These are phyloP conservation scores for Caenorhabditis wallacei DNA, from an alignment of 2,888 invertebrate species.

Conservation along the genomic window DNA sequence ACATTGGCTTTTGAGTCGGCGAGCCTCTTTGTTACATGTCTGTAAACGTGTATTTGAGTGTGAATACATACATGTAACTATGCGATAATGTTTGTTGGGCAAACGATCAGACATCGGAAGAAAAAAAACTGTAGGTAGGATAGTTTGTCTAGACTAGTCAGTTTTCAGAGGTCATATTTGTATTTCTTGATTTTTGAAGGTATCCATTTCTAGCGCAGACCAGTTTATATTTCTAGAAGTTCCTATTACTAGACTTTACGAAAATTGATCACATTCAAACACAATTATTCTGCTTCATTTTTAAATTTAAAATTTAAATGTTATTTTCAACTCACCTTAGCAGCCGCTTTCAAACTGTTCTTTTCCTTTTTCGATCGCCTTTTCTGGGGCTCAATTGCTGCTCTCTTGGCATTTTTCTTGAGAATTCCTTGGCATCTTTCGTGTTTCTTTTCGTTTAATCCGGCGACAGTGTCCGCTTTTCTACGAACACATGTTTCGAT, in stretches of 20 bases:
- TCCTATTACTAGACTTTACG: too few species aligned
- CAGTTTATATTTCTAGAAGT: too few species aligned
- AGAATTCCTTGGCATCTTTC: constrained; percentile 64
- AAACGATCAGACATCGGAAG: constrained; percentile 24
- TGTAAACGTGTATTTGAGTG: constrained; percentile 46
- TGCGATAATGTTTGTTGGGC: constrained; percentile 31
- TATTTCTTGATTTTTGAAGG: background rate
- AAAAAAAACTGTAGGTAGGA: background rate
- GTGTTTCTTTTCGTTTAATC: constrained; percentile 60
- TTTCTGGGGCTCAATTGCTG: constrained; percentile 65
- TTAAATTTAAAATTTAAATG: too few species aligned
- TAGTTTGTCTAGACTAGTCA: constrained; percentile 33
- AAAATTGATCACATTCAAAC: too few species aligned
- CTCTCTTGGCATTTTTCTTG: constrained; percentile 65
- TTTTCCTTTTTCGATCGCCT: constrained; percentile 62
- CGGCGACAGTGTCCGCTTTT: constrained; percentile 40
- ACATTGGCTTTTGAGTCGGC: constrained; percentile 68
- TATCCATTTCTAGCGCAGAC: background rate
- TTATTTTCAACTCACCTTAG: constrained; percentile 28
- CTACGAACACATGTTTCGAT: constrained; percentile 63
- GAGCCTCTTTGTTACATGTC: constrained; percentile 71
- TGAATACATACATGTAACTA: constrained; percentile 37
- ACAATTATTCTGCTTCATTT: too few species aligned
- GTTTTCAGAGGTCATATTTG: background rate
- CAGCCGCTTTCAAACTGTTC: constrained; percentile 64